These are phyloP conservation scores for Hippocampus kuda DNA, from an alignment of 2,797 vertebrate genomes.

Conservation along the genomic window DNA sequence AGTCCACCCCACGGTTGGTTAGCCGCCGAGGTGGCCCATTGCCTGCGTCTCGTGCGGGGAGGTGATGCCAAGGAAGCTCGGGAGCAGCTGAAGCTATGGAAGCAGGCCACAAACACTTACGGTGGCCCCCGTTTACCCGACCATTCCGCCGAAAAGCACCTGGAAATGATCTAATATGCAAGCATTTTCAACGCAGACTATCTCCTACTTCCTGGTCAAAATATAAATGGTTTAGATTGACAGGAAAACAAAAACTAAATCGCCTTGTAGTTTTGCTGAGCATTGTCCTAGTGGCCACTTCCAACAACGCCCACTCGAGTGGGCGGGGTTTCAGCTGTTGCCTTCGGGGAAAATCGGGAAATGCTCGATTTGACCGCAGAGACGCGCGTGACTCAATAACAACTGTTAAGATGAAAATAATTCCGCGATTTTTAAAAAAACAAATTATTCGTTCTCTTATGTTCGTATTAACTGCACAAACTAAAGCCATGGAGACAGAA, in stretches of 20 bases:
- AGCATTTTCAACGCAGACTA: background rate
- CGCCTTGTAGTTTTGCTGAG: background rate
- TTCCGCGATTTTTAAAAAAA: background rate
- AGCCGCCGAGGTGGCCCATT: constrained; percentile 27
- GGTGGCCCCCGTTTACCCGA: constrained; percentile 11
- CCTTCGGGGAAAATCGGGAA: constrained; percentile 18
- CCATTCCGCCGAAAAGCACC: background rate
- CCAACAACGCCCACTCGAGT: constrained; percentile 10
- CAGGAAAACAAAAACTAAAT: background rate
- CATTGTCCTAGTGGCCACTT: background rate
- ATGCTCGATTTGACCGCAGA: background rate
- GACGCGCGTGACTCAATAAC: background rate
- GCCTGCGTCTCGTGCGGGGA: constrained; percentile 12
- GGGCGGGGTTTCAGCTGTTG: constrained; percentile 32
- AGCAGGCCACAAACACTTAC: constrained; percentile 39
- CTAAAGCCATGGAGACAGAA: background rate
- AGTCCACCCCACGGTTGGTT: background rate
- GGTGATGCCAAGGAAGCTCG: constrained; percentile 11
- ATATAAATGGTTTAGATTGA: background rate
- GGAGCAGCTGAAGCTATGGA: constrained; percentile 17
- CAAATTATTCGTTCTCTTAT: background rate
- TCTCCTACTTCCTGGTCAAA: background rate
- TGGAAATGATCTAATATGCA: background rate
- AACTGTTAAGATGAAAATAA: background rate
- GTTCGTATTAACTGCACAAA: background rate